phyloP scores from a whole-genome alignment of 2,888 invertebrate species.

The Drosophila hawaiiensis region DNA sequence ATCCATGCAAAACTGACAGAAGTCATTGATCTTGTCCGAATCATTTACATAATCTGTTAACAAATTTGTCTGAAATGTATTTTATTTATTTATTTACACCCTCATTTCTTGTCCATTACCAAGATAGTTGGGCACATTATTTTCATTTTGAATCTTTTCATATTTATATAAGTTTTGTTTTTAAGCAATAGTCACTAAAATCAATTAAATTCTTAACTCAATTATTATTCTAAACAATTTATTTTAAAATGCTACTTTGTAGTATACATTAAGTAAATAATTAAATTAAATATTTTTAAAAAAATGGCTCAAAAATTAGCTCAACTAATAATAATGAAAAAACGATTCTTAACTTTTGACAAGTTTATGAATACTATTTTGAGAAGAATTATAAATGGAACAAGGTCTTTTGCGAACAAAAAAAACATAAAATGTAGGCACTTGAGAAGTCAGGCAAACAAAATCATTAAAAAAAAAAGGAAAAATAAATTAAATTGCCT shows the following conservation, averaged over 20 bases:
- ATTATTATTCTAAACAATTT: too few species aligned
- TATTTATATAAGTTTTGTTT: too few species aligned
- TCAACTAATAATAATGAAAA: not conserved
- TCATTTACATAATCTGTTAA: not conserved
- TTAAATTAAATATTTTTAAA: not conserved
- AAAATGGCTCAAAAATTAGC: not conserved
- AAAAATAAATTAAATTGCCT: slow-evolving; percentile 59
- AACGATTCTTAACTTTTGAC: not conserved
- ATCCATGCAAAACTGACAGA: slow-evolving; percentile 30
- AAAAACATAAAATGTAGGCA: slow-evolving; percentile 39
- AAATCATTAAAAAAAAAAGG: slow-evolving; percentile 34
- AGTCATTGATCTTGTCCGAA: slow-evolving; percentile 43
- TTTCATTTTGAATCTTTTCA: not conserved
- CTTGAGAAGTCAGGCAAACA: slow-evolving; percentile 61
- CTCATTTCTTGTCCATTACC: not conserved
- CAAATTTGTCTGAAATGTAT: not conserved
- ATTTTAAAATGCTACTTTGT: not conserved
- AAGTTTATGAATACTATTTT: slow-evolving; percentile 21
- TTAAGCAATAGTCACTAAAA: too few species aligned
- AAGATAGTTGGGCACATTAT: not conserved
- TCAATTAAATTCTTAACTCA: too few species aligned
- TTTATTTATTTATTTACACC: not conserved
- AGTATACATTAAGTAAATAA: not conserved
- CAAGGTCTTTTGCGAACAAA: slow-evolving; percentile 18
- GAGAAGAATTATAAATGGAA: slow-evolving; percentile 15